Conservation (phyloP, 30 jellyfish, hydroid and myxozoan genomes). For the Turritopsis rubra region DNA sequence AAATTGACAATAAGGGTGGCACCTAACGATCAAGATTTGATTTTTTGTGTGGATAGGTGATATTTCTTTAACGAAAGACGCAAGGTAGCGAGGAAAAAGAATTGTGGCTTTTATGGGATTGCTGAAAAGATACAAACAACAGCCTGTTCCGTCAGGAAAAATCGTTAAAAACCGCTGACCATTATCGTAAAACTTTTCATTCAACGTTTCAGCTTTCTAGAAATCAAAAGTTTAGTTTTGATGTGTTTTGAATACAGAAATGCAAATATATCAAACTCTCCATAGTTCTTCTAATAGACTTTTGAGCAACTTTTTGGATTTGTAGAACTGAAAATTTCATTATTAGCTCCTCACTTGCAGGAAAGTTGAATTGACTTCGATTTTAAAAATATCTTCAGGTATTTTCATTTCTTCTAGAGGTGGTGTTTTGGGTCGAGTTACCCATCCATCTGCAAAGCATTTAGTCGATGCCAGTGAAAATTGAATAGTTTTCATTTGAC, state of each 20-base stretch:
- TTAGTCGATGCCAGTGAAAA: conserved; percentile 73
- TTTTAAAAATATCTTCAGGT: conserved; percentile 36
- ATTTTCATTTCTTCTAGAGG: conserved; percentile 11
- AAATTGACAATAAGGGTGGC: background rate
- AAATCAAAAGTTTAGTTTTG: conserved; percentile 4
- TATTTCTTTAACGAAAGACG: background rate
- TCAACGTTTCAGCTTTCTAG: conserved; percentile 44
- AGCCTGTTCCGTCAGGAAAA: conserved; percentile 94
- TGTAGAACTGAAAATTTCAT: too few relatives aligned
- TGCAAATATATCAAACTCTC: too few relatives aligned
- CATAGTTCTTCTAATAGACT: too few relatives aligned
- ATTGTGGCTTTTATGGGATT: background rate
- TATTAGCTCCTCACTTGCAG: conserved; percentile 51
- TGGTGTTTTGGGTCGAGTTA: conserved; percentile 63
- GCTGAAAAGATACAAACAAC: conserved; percentile 85
- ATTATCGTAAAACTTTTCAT: conserved; percentile 64
- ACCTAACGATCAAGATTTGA: background rate
- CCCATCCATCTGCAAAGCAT: conserved; percentile 98
- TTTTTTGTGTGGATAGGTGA: background rate
- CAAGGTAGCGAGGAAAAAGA: background rate
- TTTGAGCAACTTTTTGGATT: too few relatives aligned
- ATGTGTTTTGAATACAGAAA: too few relatives aligned
- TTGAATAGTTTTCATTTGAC: conserved; percentile 92
- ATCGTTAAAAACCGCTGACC: conserved; percentile 69
- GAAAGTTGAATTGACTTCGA: conserved; percentile 68